phyloP scores from a whole-genome alignment of 2,888 invertebrate genomes.

The Choreutis nemorana region DNA sequence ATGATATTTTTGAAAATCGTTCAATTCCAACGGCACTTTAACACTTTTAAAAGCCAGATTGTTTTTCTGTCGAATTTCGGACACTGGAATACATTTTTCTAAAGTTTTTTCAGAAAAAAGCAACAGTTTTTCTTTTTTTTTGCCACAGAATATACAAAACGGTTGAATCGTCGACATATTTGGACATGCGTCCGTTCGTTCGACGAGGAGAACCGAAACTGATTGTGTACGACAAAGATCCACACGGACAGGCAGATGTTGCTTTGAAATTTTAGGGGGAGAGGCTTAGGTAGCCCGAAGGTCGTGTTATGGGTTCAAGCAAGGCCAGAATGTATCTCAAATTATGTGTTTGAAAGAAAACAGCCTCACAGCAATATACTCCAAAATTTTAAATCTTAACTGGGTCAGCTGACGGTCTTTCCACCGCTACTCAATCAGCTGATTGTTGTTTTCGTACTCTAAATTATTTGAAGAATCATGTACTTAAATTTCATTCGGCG shows the following conservation, averaged over 20 bases:
- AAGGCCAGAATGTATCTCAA: background rate
- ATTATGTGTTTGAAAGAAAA: background rate
- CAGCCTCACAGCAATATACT: slow-evolving; percentile 1
- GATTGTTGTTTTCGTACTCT: slow-evolving; percentile 3
- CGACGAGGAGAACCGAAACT: slow-evolving; percentile 1
- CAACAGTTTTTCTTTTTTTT: slow-evolving; percentile 1
- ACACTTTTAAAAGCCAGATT: background rate
- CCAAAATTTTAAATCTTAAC: slow-evolving; percentile 1
- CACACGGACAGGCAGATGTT: background rate
- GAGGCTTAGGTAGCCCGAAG: slow-evolving; percentile 1
- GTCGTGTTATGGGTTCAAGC: background rate
- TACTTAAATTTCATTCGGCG: slow-evolving; percentile 2
- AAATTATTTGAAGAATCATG: slow-evolving; percentile 1
- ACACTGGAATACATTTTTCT: slow-evolving; percentile 1
- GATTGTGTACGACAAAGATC: background rate
- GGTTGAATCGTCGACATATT: slow-evolving; percentile 1
- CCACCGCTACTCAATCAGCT: slow-evolving; percentile 2
- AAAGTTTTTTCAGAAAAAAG: slow-evolving; percentile 1
- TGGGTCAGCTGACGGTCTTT: slow-evolving; percentile 2
- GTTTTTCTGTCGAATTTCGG: slow-evolving; percentile 2
- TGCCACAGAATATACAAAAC: slow-evolving; percentile 2
- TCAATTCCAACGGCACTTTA: slow-evolving; percentile 2
- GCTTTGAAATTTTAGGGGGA: slow-evolving; percentile 1
- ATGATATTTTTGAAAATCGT: slow-evolving; percentile 2
- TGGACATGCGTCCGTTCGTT: slow-evolving; percentile 2